Evolutionary conservation across 1,140 invertebrate genomes (phyloP).

Genomic region (Dendroctonus ponderosae): DNA sequence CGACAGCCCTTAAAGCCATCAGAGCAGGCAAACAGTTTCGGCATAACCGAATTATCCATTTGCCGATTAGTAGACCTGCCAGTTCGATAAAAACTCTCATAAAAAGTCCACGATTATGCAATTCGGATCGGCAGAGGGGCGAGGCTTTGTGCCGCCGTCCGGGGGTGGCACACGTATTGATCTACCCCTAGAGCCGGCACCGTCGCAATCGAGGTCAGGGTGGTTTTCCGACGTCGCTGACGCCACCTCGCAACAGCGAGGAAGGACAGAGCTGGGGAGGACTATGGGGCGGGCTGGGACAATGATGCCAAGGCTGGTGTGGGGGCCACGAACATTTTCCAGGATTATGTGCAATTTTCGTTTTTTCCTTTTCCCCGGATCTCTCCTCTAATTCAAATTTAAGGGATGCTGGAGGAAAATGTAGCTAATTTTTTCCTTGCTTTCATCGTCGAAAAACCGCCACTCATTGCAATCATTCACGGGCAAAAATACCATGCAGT

Average conservation of each 20-base stretch:
- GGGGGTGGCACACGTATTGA: slow-evolving; percentile 19
- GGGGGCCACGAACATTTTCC: background rate
- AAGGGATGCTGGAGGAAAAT: no score
- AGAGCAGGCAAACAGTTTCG: no score
- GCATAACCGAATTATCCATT: no score
- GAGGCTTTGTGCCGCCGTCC: slow-evolving; percentile 6
- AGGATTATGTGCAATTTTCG: no score
- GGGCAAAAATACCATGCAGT: no score
- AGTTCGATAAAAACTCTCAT: background rate
- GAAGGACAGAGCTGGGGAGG: background rate
- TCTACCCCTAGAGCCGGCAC: slow-evolving; percentile 10
- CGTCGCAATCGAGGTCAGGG: slow-evolving; percentile 11
- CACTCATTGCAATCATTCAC: no score
- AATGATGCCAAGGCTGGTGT: slow-evolving; percentile 3
- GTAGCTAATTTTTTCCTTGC: no score
- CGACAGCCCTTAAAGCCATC: no score
- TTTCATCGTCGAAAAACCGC: no score
- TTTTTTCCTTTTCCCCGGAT: no score
- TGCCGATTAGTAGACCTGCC: background rate
- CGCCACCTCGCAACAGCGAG: slow-evolving; percentile 21
- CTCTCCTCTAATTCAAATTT: no score
- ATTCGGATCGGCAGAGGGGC: slow-evolving; percentile 10
- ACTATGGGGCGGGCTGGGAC: background rate
- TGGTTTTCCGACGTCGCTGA: slow-evolving; percentile 14
- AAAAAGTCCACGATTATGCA: slow-evolving; percentile 3